Base-by-base conservation (phyloP, 2,113 vertebrate genomes). In the Eonycteris spelaea region DNA sequence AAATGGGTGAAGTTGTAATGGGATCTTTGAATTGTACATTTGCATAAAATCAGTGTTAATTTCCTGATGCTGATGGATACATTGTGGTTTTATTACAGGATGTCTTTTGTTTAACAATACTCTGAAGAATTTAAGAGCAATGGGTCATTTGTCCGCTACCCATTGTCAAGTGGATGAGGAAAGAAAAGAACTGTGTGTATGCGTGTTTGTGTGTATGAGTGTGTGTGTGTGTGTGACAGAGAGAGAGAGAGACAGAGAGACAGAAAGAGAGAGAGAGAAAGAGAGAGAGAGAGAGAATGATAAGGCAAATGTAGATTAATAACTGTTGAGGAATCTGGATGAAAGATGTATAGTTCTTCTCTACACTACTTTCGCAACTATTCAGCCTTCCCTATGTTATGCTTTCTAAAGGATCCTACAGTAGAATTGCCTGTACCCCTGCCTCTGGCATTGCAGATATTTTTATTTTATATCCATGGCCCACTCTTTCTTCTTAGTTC, bases 1-100 rank as follows among this genome's bases (percentile, higher is more conserved):
- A 97, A 91, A 91, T 28, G 26, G 40, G 48, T 92, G 4, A 93
- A 75, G 91, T 30, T 26, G 7, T 74, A 88, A 80, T 74, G 57
- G 21, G 33, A 71, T 57, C 12, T 92, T 40, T 78, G 26, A 93
- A 55, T 93, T 48, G 73, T 9, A 38, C 21, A 35, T 75, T 86
- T 43, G 18, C 48, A n/a, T 61, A 80, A 93, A 53, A 63, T 86
- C 55, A 78, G n/a, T 19, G 24, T 75, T 80, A 73, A 83, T 40
- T 55, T 83, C 55, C 53, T 85, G 19, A 82, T 83, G 87, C 78
- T 90, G 30, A 51, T 93, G 21, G 3, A 16, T 91, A 14, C 16
- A 51, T 40, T 85, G 15, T 63, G 48, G 4, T 24, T 80, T 84
- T 67, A 57, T 61, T 74, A 61, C 48, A 87, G 38, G 19, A 90